Base-by-base conservation (phyloP, 2,888 invertebrate species). In the Graphium colonna region DNA sequence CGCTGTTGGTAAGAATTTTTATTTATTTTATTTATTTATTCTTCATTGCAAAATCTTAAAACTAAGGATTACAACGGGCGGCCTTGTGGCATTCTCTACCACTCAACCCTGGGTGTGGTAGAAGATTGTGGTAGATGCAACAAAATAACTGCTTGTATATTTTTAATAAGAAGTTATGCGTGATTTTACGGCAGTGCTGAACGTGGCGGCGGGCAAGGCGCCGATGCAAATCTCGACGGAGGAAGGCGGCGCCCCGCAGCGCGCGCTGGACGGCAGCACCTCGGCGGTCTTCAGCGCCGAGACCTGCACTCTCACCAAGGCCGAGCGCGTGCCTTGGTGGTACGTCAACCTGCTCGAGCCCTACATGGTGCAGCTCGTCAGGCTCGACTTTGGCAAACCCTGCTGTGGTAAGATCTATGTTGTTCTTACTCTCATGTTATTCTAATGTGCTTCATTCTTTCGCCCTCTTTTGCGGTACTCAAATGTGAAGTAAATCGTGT, bases 321-420 rank as follows among this genome's bases (percentile, higher is more conserved):
- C 93, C 0, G 97, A 97, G 79, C 87, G 93, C n/a, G 92, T 93
- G 21, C 97, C 97, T 1, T 97, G 97, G 97, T 97, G 97, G 97
- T 97, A 97, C 84, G 97, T 97, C 67, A 97, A 97, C 82, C 92
- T 97, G 0, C 90, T 97, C 58, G 97, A 97, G 75, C 97, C 97
- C 0, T 97, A 97, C 79, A 97, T 97, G 96, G 97, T 97, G 57
- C 97, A 97, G 77, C 90, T 97, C 55, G 97, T 97, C 18, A 90
- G 97, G 41, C 87, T 97, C 55, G 97, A 97, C 89, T 97, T 97
- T 72, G 97, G 97, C 57, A 96, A 95, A 77, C 93, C 96, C 16
- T 97, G 97, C 72, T 97, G 97, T 77, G 96, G 97, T 96, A 84
- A 94, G 95, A 40, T 21, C 21, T n/a, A n/a, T n/a, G n/a, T n/a